phyloP scores from a whole-genome alignment of 2,797 vertebrate species.

The Enteromius trimaculatus region DNA sequence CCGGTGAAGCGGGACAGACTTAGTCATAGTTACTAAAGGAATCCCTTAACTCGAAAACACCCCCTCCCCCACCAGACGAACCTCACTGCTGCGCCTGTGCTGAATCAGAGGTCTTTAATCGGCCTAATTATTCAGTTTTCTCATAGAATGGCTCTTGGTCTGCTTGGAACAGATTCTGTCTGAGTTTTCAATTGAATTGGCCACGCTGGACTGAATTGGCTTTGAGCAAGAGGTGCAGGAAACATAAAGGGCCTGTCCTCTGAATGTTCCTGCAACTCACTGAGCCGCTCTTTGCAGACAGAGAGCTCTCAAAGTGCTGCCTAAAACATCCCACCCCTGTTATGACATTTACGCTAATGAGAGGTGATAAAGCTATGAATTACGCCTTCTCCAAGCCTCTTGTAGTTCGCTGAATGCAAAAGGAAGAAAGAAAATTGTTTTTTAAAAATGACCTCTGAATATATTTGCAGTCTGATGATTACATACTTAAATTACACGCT shows the following conservation, averaged over 20 bases:
- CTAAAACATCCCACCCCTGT: slow-evolving; percentile 54
- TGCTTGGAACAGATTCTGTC: slow-evolving; percentile 61
- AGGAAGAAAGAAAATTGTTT: slow-evolving; percentile 19
- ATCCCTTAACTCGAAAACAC: slow-evolving; percentile 2
- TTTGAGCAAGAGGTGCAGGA: slow-evolving; percentile 41
- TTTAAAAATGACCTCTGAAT: slow-evolving; percentile 11
- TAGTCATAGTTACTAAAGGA: slow-evolving; percentile 38
- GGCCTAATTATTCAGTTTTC: slow-evolving; percentile 52
- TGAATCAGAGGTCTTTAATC: slow-evolving; percentile 53
- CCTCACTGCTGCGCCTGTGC: slow-evolving; percentile 10
- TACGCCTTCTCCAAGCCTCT: slow-evolving; percentile 26
- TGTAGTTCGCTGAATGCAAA: slow-evolving; percentile 42
- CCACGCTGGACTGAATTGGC: slow-evolving; percentile 52
- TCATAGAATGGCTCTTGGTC: slow-evolving; percentile 49
- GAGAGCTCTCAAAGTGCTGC: slow-evolving; percentile 51
- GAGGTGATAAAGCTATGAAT: slow-evolving; percentile 49
- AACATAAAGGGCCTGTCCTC: slow-evolving; percentile 51
- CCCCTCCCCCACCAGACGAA: slow-evolving; percentile 3
- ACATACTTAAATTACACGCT: not conserved
- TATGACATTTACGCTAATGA: slow-evolving; percentile 58
- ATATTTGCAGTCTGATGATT: slow-evolving; percentile 6
- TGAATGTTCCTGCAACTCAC: slow-evolving; percentile 25
- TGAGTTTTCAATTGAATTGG: slow-evolving; percentile 61
- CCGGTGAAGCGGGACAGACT: slow-evolving; percentile 21
- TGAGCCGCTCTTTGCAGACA: slow-evolving; percentile 41